These are phyloP conservation scores for Fragum sueziense DNA, from an alignment of 2,888 invertebrate genomes.

Conservation along the genomic window DNA sequence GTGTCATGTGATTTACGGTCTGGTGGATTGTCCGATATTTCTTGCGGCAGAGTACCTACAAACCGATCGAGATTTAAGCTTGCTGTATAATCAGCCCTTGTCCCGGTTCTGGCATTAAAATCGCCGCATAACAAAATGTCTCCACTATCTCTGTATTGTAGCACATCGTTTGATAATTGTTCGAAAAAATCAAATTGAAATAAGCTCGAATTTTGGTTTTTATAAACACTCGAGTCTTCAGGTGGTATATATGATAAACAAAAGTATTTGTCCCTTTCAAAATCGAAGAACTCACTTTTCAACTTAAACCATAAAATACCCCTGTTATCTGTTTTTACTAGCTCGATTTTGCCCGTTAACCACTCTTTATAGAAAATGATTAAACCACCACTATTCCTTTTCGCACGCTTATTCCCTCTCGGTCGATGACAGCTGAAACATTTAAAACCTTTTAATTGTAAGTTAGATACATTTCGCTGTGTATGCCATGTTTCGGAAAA, in stretches of 20 bases:
- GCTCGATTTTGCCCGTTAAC: constrained; percentile 8
- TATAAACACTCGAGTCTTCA: constrained; percentile 32
- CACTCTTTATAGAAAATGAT: constrained; percentile 25
- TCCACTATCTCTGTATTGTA: constrained; percentile 14
- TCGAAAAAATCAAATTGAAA: constrained; percentile 35
- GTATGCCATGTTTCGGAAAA: constrained; percentile 24
- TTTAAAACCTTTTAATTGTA: constrained; percentile 22
- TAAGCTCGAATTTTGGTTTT: constrained; percentile 17
- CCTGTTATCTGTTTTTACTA: constrained; percentile 25
- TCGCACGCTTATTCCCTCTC: constrained; percentile 21
- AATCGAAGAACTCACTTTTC: neutral
- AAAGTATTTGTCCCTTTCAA: constrained; percentile 15
- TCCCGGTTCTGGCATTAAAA: constrained; percentile 30
- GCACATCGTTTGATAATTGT: constrained; percentile 7
- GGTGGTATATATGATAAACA: constrained; percentile 42
- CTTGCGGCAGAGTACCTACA: constrained; percentile 19
- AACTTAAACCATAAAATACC: constrained; percentile 42
- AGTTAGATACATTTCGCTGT: neutral
- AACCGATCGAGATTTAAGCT: constrained; percentile 21
- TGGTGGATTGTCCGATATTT: neutral
- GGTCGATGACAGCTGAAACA: constrained; percentile 32
- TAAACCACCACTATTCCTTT: constrained; percentile 34
- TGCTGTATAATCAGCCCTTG: constrained; percentile 16
- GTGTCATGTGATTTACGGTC: constrained; percentile 12
- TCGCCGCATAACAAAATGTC: constrained; percentile 26